A percentile compares a stretch with the other conserved stretches of the same genome.
Evolutionary conservation across 2,113 vertebrate species (phyloP).

Genomic region (Lepus timidus): DNA sequence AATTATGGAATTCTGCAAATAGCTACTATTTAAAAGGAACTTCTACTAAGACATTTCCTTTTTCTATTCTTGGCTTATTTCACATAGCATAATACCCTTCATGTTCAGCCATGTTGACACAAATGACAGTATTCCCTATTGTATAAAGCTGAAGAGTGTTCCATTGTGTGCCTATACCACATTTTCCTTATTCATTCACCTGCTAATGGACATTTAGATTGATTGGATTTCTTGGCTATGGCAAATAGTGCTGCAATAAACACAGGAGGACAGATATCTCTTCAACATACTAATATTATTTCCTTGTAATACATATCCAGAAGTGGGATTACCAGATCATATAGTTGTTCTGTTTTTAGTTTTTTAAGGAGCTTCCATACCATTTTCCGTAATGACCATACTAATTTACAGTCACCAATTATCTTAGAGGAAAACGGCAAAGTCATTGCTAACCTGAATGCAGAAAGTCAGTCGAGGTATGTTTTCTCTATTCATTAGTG

Average conservation of each 20-base stretch:
- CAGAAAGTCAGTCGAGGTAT: neutral
- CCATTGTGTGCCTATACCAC: neutral
- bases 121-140: neutral
- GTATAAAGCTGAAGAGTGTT: neutral
- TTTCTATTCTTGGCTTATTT: neutral
- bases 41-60: neutral
- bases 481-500: neutral
- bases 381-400: neutral
- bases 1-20: conserved; percentile 42
- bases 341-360: neutral
- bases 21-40: neutral
- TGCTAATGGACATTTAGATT: neutral
- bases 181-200: neutral
- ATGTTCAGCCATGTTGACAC: neutral
- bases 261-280: rapidly evolving
- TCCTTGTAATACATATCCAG: neutral
- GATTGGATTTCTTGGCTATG: neutral
- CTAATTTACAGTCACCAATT: neutral
- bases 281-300: neutral
- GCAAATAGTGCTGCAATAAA: neutral
- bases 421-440: neutral
- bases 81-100: neutral
- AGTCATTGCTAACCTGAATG: neutral
- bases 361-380: neutral
- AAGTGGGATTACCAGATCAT: neutral